Evolutionary conservation across 35 echinoderm and acorn worm species (phyloP).

Genomic region (Ophioderma brevispina): DNA sequence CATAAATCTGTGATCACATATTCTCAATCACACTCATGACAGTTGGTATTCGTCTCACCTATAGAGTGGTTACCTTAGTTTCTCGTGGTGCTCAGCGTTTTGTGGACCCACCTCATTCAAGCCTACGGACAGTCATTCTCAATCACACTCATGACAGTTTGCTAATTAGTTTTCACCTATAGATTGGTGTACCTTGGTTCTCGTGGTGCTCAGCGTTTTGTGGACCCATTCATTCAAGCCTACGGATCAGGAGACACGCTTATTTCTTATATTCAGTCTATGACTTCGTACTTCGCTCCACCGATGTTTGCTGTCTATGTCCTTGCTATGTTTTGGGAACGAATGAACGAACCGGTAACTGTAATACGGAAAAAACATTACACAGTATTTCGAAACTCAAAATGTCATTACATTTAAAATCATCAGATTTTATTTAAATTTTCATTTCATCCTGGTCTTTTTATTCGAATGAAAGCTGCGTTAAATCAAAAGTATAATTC

Average conservation of each 20-base stretch:
- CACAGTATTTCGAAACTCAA: too few species aligned
- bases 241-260: slow-evolving; percentile 87
- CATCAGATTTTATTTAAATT: too few species aligned
- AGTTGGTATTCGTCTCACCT: too few species aligned
- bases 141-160: too few species aligned
- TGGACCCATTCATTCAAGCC: slow-evolving; percentile 88
- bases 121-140: too few species aligned
- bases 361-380: too few species aligned
- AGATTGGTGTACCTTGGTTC: slow-evolving; percentile 72
- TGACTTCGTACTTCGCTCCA: slow-evolving; percentile 91
- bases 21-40: too few species aligned
- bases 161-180: neutral
- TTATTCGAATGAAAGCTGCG: too few species aligned
- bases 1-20: too few species aligned
- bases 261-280: slow-evolving; percentile 93
- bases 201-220: slow-evolving; percentile 72
- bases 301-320: slow-evolving; percentile 89
- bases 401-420: too few species aligned
- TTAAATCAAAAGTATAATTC: too few species aligned
- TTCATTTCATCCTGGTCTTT: too few species aligned
- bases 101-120: slow-evolving; percentile 93
- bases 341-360: slow-evolving; percentile 84
- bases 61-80: slow-evolving; percentile 69
- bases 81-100: slow-evolving; percentile 66
- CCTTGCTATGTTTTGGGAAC: slow-evolving; percentile 74